A percentile compares a stretch with the other conserved stretches of the same genome.
phyloP scores from a whole-genome alignment of 2,888 invertebrate species.

The Heliothis peltigera region DNA sequence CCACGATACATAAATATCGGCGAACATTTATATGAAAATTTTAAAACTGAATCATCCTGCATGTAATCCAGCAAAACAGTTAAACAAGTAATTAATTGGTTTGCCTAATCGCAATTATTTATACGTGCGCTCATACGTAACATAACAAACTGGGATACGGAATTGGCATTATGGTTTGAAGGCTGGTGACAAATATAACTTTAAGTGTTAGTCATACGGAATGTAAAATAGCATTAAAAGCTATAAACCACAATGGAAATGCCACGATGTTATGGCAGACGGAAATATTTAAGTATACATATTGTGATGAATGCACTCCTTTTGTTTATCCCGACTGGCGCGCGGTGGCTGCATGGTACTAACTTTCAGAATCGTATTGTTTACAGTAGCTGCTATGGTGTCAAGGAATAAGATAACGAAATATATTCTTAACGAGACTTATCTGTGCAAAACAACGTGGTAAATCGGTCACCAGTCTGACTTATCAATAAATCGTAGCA shows the following conservation, averaged over 20 bases:
- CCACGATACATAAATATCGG: no score
- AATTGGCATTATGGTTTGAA: slow-evolving; percentile 57
- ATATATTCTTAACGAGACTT: slow-evolving; percentile 14
- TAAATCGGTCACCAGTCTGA: slow-evolving; percentile 19
- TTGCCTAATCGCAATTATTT: slow-evolving; percentile 11
- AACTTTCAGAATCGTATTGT: slow-evolving; percentile 50
- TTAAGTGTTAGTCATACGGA: slow-evolving; percentile 67
- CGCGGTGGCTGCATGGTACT: slow-evolving; percentile 46
- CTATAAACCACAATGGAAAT: slow-evolving; percentile 68
- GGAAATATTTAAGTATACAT: slow-evolving; percentile 78
- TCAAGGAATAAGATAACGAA: slow-evolving; percentile 12
- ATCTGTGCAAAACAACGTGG: slow-evolving; percentile 12
- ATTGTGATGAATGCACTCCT: slow-evolving; percentile 72
- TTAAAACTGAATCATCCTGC: neutral
- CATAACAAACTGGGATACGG: slow-evolving; percentile 48
- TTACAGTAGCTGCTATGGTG: slow-evolving; percentile 18
- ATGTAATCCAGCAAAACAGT: slow-evolving; percentile 1
- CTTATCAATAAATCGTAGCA: slow-evolving; percentile 18
- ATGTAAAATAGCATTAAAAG: slow-evolving; percentile 76
- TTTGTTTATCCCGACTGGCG: slow-evolving; percentile 66
- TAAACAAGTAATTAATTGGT: slow-evolving; percentile 8
- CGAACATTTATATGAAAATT: neutral
- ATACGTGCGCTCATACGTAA: slow-evolving; percentile 24
- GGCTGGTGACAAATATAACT: slow-evolving; percentile 73
- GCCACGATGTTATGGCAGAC: slow-evolving; percentile 70